Evolutionary conservation across 2,797 vertebrate species (phyloP), one percentile per base, ranked within the genome.

Genomic region (Chelonia mydas): DNA sequence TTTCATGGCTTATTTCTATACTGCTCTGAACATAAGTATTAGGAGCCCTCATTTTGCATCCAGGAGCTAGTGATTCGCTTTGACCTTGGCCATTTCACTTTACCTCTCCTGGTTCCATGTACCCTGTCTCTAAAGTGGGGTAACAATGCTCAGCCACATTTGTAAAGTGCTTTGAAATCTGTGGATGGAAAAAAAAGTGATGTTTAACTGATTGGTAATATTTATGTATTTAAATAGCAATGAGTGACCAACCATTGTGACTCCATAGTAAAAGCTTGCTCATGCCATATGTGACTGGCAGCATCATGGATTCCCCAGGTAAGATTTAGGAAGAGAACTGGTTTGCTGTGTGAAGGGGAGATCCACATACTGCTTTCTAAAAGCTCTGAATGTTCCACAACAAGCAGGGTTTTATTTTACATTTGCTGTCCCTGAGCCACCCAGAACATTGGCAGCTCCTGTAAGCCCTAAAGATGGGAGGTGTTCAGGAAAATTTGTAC

Each of bases 341-440:
- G 33, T 72, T 81, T 78, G 7, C 74, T 28, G 15, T 49, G 27
- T 51, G 15, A 84, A 92, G 91, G 50, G 10, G 19, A 21, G 68
- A 23, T 72, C 80, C 65, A 83, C 23, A 61, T 45, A 74, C 11
- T 27, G n/a, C 21, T 3, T 61, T 41, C 47, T 68, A 33, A 77
- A 45, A 68, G 41, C 16, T 74, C 13, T 21, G 78, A 80, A 45
- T 92, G 47, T 84, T 94, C 55, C 41, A 11, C n/a, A 11, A n/a
- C 90, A n/a, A 81, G 25, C 79, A 65, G 53, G 12, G 3, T 1
- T 96, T 91, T 80, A 68, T 37, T 81, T 87, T 90, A 74, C 68
- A 51, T 33, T 87, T 92, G 17, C 28, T 89, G 47, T 92, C 12
- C 4, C 16, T 10, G 31, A 9, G 81, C 37, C 50, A 25, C 17